Conservation (phyloP, 2,797 vertebrate genomes). For the Sphenodon punctatus region DNA sequence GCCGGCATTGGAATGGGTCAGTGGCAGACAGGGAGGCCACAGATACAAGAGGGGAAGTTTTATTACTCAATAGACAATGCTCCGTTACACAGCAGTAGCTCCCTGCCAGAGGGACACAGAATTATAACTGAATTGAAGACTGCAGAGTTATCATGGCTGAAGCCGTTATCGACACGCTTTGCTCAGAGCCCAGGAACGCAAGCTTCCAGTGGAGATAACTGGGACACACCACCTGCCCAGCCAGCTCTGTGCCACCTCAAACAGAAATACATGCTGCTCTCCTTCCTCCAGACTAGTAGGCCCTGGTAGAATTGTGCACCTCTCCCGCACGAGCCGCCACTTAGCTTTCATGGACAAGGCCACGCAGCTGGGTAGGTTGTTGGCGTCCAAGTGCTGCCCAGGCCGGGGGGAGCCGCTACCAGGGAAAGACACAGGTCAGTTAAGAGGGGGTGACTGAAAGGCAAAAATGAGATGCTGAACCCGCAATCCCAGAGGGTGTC, state of each 20-base stretch:
- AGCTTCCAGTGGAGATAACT: background rate
- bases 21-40: background rate
- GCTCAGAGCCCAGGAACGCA: no score
- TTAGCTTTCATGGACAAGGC: background rate
- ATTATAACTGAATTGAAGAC: no score
- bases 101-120: no score
- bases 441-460: background rate
- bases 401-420: no score
- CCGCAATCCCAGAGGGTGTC: no score
- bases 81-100: constrained; percentile 55
- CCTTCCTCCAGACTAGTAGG: background rate
- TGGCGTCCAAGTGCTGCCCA: background rate
- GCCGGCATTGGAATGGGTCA: background rate
- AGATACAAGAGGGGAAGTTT: constrained; percentile 68
- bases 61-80: constrained; percentile 63
- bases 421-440: background rate
- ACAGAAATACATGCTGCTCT: background rate
- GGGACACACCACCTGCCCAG: background rate
- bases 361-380: background rate
- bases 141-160: background rate
- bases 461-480: no score
- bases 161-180: background rate
- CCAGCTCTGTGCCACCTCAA: background rate
- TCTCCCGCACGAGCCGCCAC: background rate
- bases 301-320: background rate